These are phyloP conservation scores for Melanotaenia duboulayi DNA, from an alignment of 2,113 vertebrate species.

Conservation along the genomic window DNA sequence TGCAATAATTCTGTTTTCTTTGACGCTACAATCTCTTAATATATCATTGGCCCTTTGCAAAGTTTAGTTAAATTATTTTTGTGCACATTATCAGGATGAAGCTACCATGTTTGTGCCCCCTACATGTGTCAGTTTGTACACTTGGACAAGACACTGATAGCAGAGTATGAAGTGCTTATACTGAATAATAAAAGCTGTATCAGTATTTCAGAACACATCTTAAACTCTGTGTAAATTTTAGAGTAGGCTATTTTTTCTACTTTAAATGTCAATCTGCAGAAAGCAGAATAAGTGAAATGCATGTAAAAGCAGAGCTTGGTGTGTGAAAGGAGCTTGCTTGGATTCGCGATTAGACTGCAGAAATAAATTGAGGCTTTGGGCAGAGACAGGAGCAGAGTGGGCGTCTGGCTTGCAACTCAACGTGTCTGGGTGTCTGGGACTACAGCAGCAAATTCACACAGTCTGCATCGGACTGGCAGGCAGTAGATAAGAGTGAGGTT, in stretches of 20 bases:
- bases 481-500: conserved; percentile 62
- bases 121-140: too few relatives aligned
- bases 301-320: conserved; percentile 7
- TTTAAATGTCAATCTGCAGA: neutral
- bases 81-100: too few relatives aligned
- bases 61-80: too few relatives aligned
- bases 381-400: conserved; percentile 81
- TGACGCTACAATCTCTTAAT: too few relatives aligned
- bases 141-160: too few relatives aligned
- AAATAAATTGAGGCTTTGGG: conserved; percentile 75
- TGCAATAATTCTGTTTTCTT: too few relatives aligned
- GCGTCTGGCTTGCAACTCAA: conserved; percentile 79
- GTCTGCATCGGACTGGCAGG: conserved; percentile 73
- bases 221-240: too few relatives aligned
- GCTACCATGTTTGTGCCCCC: too few relatives aligned
- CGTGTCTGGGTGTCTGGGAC: conserved; percentile 77
- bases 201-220: neutral
- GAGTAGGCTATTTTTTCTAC: too few relatives aligned
- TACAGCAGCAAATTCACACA: conserved; percentile 77
- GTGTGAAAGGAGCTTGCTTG: conserved; percentile 10
- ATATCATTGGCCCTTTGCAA: too few relatives aligned
- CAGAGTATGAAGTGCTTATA: too few relatives aligned
- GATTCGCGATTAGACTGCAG: conserved; percentile 41
- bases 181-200: neutral
- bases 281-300: conserved; percentile 13